Evolutionary conservation across 2,888 invertebrate species (phyloP), one percentile per base, ranked within the genome.

Genomic region (Melinaea marsaeus): DNA sequence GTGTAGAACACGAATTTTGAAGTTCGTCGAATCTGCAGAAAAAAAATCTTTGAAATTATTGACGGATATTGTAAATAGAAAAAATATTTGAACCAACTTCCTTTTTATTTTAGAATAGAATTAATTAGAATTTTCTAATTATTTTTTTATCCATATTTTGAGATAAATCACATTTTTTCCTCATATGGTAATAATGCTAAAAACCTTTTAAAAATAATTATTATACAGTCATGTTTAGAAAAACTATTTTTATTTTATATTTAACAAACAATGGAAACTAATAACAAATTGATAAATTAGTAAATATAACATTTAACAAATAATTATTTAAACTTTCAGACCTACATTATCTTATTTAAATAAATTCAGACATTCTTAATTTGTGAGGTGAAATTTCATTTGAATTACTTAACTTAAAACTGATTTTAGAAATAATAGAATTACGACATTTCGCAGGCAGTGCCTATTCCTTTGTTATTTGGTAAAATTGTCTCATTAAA

Each of bases 1-100:
- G n/a, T n/a, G n/a, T n/a, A 76, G 76, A 56, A 79, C 77, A 33
- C 77, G 71, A 87, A 88, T 88, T 64, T 77, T 84, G 74, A 54
- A 58, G 5, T 11, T 56, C 32, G 5, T 32, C 6, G 32, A 7
- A 32, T 32, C 51, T 51, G 51, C 51, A 9, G 0, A 32, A 32
- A 32, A 32, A 51, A 9, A 32, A 32, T 32, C 2, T 32, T 51
- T 9, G 3, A 22, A 22, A 22, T 22, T 51, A 9, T 22, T 22
- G 22, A 22, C 0, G 22, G 1, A 22, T 22, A 22, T 22, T 22
- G 1, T 22, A 22, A 22, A 22, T 22, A 22, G 22, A 22, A 22
- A 22, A 22, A 22, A 22, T 22, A 22, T 22, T 22, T 22, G 22
- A 22, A 22, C 22, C 22, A 22, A 22, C 22, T 22, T 22, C 22